Evolutionary conservation across 2,113 vertebrate genomes (phyloP).

Genomic region (Eidolon helvum): DNA sequence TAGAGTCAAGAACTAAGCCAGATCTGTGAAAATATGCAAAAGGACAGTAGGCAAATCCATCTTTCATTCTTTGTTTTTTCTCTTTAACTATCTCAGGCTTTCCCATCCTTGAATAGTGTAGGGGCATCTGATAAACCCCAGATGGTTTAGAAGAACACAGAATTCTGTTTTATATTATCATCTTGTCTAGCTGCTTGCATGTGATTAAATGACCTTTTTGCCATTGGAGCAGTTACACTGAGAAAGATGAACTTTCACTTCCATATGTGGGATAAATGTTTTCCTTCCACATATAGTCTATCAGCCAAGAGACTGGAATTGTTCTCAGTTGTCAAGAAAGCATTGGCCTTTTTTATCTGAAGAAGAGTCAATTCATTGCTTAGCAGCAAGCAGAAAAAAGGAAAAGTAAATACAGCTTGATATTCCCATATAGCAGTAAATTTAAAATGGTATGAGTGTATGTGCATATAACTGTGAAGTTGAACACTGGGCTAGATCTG

Average conservation of each 20-base stretch:
- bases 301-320: neutral
- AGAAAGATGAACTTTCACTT: conserved; percentile 59
- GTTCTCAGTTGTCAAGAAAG: conserved; percentile 58
- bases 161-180: conserved; percentile 70
- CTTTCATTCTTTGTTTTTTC: conserved; percentile 57
- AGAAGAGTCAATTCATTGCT: conserved; percentile 42
- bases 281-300: neutral
- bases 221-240: neutral
- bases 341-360: conserved; percentile 14
- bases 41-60: conserved; percentile 29
- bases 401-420: conserved; percentile 45
- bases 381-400: conserved; percentile 35
- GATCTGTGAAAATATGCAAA: conserved; percentile 26
- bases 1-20: neutral
- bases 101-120: conserved; percentile 30
- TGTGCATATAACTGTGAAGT: conserved; percentile 25
- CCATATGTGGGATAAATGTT: conserved; percentile 47
- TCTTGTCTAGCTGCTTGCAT: conserved; percentile 59
- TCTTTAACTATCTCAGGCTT: conserved; percentile 36
- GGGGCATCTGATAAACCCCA: conserved; percentile 55
- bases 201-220: conserved; percentile 66
- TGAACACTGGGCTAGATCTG: conserved; percentile 56
- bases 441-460: conserved; percentile 36
- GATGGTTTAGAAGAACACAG: conserved; percentile 42
- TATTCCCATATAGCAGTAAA: conserved; percentile 54